These are phyloP conservation scores for Cerceris rybyensis DNA, from an alignment of 2,888 invertebrate genomes.

Conservation along the genomic window DNA sequence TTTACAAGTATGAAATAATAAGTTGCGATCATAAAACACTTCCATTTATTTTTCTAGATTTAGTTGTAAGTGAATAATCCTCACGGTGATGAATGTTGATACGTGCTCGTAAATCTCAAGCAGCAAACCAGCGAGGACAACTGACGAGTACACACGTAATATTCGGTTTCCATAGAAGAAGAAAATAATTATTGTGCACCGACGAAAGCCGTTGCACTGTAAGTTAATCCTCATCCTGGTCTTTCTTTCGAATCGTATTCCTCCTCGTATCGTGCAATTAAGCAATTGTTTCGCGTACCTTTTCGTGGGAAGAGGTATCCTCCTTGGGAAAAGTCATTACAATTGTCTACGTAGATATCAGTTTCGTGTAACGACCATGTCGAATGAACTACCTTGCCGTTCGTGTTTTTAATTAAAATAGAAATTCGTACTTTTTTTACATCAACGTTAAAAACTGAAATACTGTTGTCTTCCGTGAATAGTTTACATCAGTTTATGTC, in stretches of 20 bases:
- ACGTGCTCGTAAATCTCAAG: too few relatives aligned
- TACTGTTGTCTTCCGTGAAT: too few relatives aligned
- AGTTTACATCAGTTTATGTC: too few relatives aligned
- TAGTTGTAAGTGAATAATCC: too few relatives aligned
- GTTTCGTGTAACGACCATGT: conserved; percentile 7
- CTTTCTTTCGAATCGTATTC: conserved; percentile 17
- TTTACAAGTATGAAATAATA: background rate
- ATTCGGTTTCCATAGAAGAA: background rate
- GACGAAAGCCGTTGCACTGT: conserved; percentile 4
- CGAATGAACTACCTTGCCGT: background rate
- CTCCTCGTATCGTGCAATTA: conserved; percentile 35
- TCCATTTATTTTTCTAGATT: too few relatives aligned
- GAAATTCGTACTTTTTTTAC: too few relatives aligned
- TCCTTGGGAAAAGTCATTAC: conserved; percentile 44
- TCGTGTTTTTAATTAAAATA: conserved; percentile 10
- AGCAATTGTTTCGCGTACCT: conserved; percentile 40
- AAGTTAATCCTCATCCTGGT: conserved; percentile 21
- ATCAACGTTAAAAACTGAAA: too few relatives aligned
- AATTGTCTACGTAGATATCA: conserved; percentile 27
- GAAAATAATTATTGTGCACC: conserved; percentile 14
- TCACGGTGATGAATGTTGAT: too few relatives aligned
- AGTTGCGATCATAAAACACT: background rate
- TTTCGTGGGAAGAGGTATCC: conserved; percentile 31
- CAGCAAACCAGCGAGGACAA: too few relatives aligned
- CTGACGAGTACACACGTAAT: background rate